Evolutionary conservation across 2,888 invertebrate genomes (phyloP).

Genomic region (Hydriomena furcata): DNA sequence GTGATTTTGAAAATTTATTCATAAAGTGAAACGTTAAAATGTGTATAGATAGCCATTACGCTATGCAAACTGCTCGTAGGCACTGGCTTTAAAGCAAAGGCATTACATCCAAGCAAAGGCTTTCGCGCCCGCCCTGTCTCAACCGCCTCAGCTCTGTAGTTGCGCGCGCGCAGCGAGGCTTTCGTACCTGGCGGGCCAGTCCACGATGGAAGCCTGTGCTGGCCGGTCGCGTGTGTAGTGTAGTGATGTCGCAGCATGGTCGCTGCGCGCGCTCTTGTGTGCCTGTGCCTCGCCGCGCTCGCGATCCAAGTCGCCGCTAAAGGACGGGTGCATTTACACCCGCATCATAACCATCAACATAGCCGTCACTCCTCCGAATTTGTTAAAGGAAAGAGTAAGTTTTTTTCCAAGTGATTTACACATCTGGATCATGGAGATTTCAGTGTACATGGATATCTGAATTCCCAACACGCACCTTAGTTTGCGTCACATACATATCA

Average conservation of each 20-base stretch:
- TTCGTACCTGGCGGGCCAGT: constrained; percentile 66
- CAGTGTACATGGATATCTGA: no score
- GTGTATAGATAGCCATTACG: no score
- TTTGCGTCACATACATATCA: no score
- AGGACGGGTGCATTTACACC: constrained; percentile 53
- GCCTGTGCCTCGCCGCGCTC: constrained; percentile 63
- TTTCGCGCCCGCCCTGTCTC: constrained; percentile 39
- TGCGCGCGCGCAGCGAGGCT: constrained; percentile 69
- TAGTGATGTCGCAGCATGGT: constrained; percentile 80
- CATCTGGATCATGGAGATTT: constrained; percentile 5
- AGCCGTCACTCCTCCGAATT: constrained; percentile 85
- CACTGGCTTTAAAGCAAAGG: no score
- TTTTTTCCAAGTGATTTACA: neutral
- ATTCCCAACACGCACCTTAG: no score
- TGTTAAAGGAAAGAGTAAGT: constrained; percentile 92
- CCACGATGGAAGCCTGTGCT: constrained; percentile 72
- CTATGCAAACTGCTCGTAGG: no score
- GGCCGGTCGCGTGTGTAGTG: constrained; percentile 65
- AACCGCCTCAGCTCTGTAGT: constrained; percentile 48
- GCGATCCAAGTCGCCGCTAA: constrained; percentile 55
- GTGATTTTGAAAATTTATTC: no score
- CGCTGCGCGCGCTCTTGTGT: constrained; percentile 71
- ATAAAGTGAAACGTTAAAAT: no score
- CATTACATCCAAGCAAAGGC: constrained; percentile 29
- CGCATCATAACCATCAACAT: constrained; percentile 46